A percentile compares a stretch with the other conserved stretches of the same genome.
These are phyloP conservation scores for Ictalurus furcatus DNA, from an alignment of 2,113 vertebrate species.

Conservation along the genomic window DNA sequence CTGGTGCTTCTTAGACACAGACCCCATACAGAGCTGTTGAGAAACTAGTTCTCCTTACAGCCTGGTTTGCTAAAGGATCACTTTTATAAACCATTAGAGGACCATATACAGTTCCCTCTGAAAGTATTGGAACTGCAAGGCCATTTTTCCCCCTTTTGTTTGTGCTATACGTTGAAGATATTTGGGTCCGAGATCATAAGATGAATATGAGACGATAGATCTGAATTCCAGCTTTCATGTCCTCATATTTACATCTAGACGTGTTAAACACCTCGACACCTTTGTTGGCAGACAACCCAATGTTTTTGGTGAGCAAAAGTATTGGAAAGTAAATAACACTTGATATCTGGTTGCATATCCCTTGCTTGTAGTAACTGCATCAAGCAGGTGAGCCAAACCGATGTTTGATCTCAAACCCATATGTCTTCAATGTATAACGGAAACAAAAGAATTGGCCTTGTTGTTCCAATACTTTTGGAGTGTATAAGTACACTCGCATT, in stretches of 20 bases:
- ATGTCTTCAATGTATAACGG: neutral
- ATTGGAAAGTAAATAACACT: neutral
- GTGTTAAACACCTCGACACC: neutral
- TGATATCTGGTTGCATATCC: neutral
- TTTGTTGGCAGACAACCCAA: neutral
- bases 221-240: neutral
- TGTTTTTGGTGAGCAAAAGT: neutral
- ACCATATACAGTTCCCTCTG: neutral
- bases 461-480: neutral
- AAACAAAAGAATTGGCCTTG: neutral
- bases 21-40: slow-evolving; percentile 31
- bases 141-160: neutral
- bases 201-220: neutral
- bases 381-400: neutral
- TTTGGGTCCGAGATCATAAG: neutral
- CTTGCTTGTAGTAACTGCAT: neutral
- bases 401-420: neutral
- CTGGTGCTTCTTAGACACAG: neutral
- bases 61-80: slow-evolving; percentile 7
- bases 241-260: neutral
- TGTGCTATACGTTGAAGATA: neutral
- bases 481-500: neutral
- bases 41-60: slow-evolving; percentile 24
- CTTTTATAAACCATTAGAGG: neutral
- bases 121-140: neutral